Conservation (phyloP, 2,888 invertebrate genomes). For the Calliphora vomitoria region DNA sequence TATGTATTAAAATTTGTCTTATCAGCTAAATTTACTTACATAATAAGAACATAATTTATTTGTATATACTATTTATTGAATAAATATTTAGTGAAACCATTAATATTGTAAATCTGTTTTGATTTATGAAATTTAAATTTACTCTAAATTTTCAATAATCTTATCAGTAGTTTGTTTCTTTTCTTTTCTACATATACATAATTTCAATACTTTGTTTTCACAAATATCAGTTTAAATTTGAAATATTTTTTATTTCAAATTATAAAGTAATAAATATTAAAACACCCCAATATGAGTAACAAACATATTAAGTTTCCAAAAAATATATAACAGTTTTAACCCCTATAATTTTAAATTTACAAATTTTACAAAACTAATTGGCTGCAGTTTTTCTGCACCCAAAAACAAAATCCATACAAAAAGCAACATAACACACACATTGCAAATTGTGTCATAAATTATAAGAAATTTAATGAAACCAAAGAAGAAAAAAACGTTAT, state of each 20-base stretch:
- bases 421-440: slow-evolving; percentile 18
- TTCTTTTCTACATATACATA: not conserved
- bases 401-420: slow-evolving; percentile 5
- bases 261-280: slow-evolving; percentile 40
- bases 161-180: not conserved
- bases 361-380: not conserved
- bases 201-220: no score
- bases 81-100: not conserved
- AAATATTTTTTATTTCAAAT: slow-evolving; percentile 26
- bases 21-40: not conserved
- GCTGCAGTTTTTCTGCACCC: slow-evolving; percentile 48
- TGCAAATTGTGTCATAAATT: slow-evolving; percentile 61
- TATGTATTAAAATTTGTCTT: not conserved
- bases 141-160: not conserved
- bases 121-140: not conserved
- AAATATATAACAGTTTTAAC: slow-evolving; percentile 28
- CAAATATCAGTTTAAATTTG: not conserved
- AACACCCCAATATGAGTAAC: slow-evolving; percentile 32
- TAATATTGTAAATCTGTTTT: not conserved
- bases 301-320: slow-evolving; percentile 48
- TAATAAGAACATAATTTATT: not conserved
- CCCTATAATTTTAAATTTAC: slow-evolving; percentile 42
- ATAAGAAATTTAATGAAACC: slow-evolving; percentile 60
- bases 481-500: slow-evolving; percentile 5
- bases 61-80: not conserved